Percentiles rank a stretch among this genome's conserved stretches.
Conservation (phyloP, 2,888 invertebrate genomes). For the Plemyria rubiginata region DNA sequence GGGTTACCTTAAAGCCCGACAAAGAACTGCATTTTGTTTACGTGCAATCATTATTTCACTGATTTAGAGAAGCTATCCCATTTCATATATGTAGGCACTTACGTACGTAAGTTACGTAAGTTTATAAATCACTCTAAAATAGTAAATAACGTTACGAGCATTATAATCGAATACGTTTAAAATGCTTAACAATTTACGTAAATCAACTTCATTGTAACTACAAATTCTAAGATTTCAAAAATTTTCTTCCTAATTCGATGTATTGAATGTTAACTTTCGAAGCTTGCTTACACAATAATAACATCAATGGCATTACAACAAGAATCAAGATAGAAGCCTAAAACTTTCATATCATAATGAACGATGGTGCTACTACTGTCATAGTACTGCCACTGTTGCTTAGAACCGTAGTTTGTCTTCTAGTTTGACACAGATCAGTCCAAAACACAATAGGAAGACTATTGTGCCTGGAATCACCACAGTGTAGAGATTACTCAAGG, state of each 20-base stretch:
- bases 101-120: slow-evolving; percentile 40
- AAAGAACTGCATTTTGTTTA: slow-evolving; percentile 51
- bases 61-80: slow-evolving; percentile 56
- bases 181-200: slow-evolving; percentile 62
- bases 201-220: slow-evolving; percentile 60
- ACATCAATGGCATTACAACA: slow-evolving; percentile 72
- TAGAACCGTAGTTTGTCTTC: slow-evolving; percentile 28
- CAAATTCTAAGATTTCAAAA: slow-evolving; percentile 63
- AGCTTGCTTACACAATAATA: slow-evolving; percentile 65
- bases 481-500: slow-evolving; percentile 52
- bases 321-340: slow-evolving; percentile 45
- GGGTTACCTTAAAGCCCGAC: slow-evolving; percentile 38
- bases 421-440: neutral
- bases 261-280: slow-evolving; percentile 71
- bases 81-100: slow-evolving; percentile 54
- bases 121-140: slow-evolving; percentile 52
- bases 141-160: slow-evolving; percentile 54
- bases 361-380: neutral
- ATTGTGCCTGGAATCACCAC: neutral
- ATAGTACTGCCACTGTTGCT: neutral
- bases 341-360: slow-evolving; percentile 6
- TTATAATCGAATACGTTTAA: slow-evolving; percentile 58
- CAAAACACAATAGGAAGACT: neutral
- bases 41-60: slow-evolving; percentile 30
- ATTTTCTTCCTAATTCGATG: slow-evolving; percentile 76